Conservation (phyloP, 2,888 invertebrate genomes). For the Drosophila mulleri region DNA sequence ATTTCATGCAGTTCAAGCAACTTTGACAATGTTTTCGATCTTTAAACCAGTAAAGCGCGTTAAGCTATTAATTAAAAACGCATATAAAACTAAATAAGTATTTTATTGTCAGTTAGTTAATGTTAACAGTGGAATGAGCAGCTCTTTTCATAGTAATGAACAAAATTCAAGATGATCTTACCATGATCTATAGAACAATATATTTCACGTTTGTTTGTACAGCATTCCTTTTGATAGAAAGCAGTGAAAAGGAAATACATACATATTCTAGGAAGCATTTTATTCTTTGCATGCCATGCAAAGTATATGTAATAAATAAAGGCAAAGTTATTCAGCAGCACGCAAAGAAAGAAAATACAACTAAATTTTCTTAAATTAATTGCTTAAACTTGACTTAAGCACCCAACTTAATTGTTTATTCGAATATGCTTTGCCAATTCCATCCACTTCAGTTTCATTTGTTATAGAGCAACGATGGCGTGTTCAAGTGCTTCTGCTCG, state of each 20-base stretch:
- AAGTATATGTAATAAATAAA: neutral
- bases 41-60: too few relatives aligned
- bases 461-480: neutral
- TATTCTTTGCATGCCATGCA: neutral
- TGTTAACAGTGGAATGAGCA: too few relatives aligned
- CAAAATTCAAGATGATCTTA: neutral
- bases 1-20: too few relatives aligned
- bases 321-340: neutral
- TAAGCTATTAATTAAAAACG: too few relatives aligned
- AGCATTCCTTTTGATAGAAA: neutral
- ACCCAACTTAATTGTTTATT: constrained; percentile 1
- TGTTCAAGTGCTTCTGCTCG: neutral
- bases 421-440: neutral
- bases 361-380: neutral
- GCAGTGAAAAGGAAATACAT: neutral
- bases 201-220: neutral
- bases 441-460: neutral
- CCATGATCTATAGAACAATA: neutral
- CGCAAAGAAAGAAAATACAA: neutral
- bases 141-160: too few relatives aligned
- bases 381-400: neutral
- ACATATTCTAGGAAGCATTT: neutral
- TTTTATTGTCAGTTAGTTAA: too few relatives aligned
- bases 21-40: too few relatives aligned
- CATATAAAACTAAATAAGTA: too few relatives aligned